Base-by-base conservation (phyloP, 2,113 vertebrate species). In the Acanthochromis polyacanthus region DNA sequence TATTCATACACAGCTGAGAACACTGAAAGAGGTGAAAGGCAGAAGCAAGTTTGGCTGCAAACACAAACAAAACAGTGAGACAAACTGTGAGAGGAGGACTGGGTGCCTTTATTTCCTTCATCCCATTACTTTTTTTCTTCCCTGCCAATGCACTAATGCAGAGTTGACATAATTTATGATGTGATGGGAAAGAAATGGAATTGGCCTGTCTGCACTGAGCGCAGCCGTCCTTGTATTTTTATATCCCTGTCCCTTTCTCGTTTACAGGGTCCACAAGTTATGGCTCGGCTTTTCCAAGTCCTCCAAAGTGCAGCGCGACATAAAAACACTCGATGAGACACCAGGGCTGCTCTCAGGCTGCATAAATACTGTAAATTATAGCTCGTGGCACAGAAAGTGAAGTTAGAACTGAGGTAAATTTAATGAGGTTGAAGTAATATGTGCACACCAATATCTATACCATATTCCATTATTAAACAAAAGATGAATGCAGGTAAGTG, bases 251-350 rank as follows among this genome's bases (percentile, higher is more conserved):
- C 66, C 61, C 38, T 20, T 12, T 84, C 67, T 82, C 17, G 52
- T 85, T 89, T 85, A 87, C 68, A 66, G 79, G 68, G 52, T 45
- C 74, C 60, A 82, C 72, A 80, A 88, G 82, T 90, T 88, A 92
- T 74, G 66, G 67, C 71, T 19, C 10, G 46, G 73, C 78, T 87
- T 81, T 75, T 48, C 36, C 58, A 65, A 38, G n/a, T 69, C 66
- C 17, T 64, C 16, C 3, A 7, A 17, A 36, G 63, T 84, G 72
- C 63, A 70, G 28, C 10, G 32, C 32, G 7, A 55, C 3, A 1
- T 58, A 83, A 74, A 71, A 80, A 71, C 48, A 48, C 8, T 59
- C 3, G 19, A 36, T 25, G 46, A 69, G 51, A 63, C 40, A 56
- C 19, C 50, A 16, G 36, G 10, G 17, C 36, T 75, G 23, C 48